These are phyloP conservation scores for Metopolophium dirhodum DNA, from an alignment of 1,140 invertebrate genomes.

Conservation along the genomic window DNA sequence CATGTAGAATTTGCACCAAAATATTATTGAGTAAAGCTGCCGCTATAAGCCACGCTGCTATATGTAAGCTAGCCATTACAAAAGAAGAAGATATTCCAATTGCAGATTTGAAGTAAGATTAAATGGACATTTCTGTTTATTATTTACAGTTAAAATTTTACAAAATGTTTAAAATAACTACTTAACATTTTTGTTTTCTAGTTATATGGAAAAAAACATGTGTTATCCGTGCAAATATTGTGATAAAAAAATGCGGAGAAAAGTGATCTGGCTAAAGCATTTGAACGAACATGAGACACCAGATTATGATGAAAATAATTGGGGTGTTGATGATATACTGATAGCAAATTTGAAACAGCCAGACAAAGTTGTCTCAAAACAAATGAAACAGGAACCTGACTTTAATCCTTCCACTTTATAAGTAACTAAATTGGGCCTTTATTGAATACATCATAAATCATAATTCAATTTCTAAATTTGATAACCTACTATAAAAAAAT, in stretches of 20 bases:
- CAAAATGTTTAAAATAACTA: background rate
- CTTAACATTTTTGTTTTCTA: background rate
- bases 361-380: background rate
- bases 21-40: background rate
- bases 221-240: background rate
- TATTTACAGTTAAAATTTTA: background rate
- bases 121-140: background rate
- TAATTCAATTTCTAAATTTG: too few relatives aligned
- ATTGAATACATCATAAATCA: too few relatives aligned
- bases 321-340: background rate
- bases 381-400: background rate
- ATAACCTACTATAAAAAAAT: too few relatives aligned
- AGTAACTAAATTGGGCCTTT: too few relatives aligned
- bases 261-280: background rate
- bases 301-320: background rate
- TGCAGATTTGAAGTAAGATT: background rate
- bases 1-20: background rate
- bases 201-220: background rate
- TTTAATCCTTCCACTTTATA: background rate
- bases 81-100: conserved; percentile 12
- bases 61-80: background rate
- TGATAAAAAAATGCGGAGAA: background rate
- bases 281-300: background rate
- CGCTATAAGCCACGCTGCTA: background rate
- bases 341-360: background rate